Evolutionary conservation across 1,140 invertebrate species (phyloP).

Genomic region (Macrosteles quadrilineatus): DNA sequence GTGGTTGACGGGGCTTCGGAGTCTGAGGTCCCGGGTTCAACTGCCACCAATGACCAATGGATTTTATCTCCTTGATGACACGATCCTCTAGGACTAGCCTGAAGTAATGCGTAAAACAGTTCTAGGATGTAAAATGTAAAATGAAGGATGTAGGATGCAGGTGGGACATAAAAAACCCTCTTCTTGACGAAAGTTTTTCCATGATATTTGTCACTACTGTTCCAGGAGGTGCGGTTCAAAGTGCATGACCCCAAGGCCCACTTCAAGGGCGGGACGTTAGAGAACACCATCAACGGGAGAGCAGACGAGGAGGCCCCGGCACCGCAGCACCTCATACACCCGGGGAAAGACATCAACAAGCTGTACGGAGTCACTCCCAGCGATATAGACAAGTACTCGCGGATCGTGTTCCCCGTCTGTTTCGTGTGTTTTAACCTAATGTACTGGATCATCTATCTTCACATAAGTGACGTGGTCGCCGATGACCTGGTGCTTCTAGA

Average conservation of each 20-base stretch:
- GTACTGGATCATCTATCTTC: conserved; percentile 97
- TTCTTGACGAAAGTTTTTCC: too few relatives aligned
- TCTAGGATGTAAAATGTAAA: too few relatives aligned
- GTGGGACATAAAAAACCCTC: too few relatives aligned
- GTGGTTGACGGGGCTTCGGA: too few relatives aligned
- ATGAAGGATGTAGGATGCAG: too few relatives aligned
- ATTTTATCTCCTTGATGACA: too few relatives aligned
- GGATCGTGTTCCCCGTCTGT: conserved; percentile 94
- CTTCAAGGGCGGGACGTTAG: conserved; percentile 85
- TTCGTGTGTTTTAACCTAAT: conserved; percentile 97
- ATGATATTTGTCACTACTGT: too few relatives aligned
- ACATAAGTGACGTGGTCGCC: conserved; percentile 92
- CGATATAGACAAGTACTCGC: conserved; percentile 95
- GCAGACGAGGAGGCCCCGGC: conserved; percentile 65
- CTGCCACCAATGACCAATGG: too few relatives aligned
- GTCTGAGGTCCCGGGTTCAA: too few relatives aligned
- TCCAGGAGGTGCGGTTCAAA: conserved; percentile 93
- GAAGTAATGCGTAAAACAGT: too few relatives aligned
- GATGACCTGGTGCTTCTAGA: conserved; percentile 86
- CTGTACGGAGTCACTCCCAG: conserved; percentile 82
- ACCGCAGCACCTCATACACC: conserved; percentile 74
- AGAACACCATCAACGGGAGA: conserved; percentile 86
- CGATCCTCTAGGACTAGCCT: too few relatives aligned
- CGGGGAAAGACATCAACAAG: conserved; percentile 67
- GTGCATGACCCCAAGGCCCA: conserved; percentile 90